Percentiles rank a stretch among this genome's conserved stretches.
phyloP scores from a whole-genome alignment of 2,113 vertebrate species.

The Saimiri boliviensis region DNA sequence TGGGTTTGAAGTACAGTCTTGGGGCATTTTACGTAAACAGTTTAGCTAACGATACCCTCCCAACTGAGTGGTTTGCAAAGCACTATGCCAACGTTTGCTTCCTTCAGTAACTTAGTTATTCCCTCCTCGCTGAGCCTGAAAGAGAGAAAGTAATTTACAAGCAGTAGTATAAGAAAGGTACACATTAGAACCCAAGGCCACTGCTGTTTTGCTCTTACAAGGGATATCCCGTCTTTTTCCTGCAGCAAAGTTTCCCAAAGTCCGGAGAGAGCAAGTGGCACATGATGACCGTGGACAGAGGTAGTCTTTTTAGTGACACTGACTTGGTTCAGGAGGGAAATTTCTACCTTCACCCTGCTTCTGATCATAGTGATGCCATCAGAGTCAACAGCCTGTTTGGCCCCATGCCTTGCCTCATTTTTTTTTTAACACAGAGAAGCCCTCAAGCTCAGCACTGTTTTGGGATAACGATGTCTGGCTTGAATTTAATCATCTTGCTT shows the following conservation, averaged over 20 bases:
- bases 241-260: fast-evolving
- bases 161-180: background rate
- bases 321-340: background rate
- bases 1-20: too few relatives aligned
- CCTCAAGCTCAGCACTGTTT: background rate
- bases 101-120: background rate
- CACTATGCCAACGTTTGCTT: too few relatives aligned
- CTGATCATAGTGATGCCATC: fast-evolving
- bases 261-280: background rate
- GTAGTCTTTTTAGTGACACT: background rate
- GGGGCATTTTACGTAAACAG: too few relatives aligned
- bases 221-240: background rate
- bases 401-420: background rate
- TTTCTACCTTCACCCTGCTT: background rate
- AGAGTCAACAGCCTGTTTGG: background rate
- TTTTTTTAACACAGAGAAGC: background rate
- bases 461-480: background rate
- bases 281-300: fast-evolving
- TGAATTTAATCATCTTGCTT: background rate
- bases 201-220: background rate
- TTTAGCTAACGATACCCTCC: background rate
- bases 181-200: too few relatives aligned
- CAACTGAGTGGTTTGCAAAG: background rate
- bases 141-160: background rate
- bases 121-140: background rate